Evolutionary conservation across 2,888 invertebrate species (phyloP), one percentile per base, ranked within the genome.

Genomic region (Anaspis maculata): DNA sequence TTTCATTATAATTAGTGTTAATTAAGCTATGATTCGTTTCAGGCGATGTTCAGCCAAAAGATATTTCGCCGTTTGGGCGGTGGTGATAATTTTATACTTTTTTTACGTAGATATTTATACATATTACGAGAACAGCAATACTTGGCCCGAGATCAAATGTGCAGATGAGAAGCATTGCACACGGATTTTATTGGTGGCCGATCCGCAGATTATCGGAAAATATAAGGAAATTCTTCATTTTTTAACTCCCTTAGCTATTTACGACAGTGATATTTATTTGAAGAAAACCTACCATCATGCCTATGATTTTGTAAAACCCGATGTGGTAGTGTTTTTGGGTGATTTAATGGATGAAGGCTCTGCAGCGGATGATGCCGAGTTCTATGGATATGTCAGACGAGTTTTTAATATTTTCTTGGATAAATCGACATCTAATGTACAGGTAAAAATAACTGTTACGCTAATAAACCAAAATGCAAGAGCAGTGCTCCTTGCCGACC

Each of bases 321-420:
- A 95, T 64, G 73, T 89, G 9, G 71, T 96, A 28, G 74, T 90
- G 25, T 96, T 90, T 66, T 69, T 97, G 34, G 97, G 97, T 1
- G 97, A 97, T 65, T 69, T 96, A 29, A 83, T 92, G 70, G 95
- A 97, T 57, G 97, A 97, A 68, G 96, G 95, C 0, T 88, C 87
- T 37, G 74, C 79, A 37, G 79, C 91, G 2, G 73, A 73, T 2
- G 68, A 73, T 29, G 32, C 45, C 25, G 79, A 88, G 54, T 95
- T 82, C 63, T 67, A 77, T 44, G 66, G 68, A 37, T 94, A 92
- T 66, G 76, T 81, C 15, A 66, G 74, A 39, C 73, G 95, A 57
- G 77, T 97, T 49, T 70, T 72, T 32, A 61, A 64, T 41, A 79
- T 89, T 49, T 84, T 83, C 64, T 49, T 62, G 30, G 59, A 61